Evolutionary conservation across 2,888 invertebrate species (phyloP), one percentile per base, ranked within the genome.

Genomic region (Podotricha telesiphe): DNA sequence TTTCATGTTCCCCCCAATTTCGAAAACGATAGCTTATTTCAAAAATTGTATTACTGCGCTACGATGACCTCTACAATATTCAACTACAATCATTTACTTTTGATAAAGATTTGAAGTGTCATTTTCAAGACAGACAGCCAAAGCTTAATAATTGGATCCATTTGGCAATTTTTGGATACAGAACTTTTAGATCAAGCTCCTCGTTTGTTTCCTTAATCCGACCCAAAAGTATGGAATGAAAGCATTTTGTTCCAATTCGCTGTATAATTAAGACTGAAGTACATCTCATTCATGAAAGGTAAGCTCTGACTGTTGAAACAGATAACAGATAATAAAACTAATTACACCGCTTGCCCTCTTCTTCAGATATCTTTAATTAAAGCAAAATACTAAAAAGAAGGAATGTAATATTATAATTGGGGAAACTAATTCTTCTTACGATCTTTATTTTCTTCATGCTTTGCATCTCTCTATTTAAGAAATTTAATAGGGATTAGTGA

Each of bases 291-390:
- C 10, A 19, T 62, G 5, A 17, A 62, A 50, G 48, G 48, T 37
- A 62, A 48, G 62, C 45, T 45, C 42, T 42, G 19, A 28, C 59
- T 50, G 20, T 8, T 13, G 62, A 15, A 50, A 48, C 1, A 19
- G 48, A 62, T 62, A 62, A 62, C 37, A 37, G n/a, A n/a, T n/a
- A 37, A 50, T 19, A 50, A 37, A 50, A 50, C 20, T 48, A 62
- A 62, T 62, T 50, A 62, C 37, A 19, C 1, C 6, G 42, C 20
- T 22, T 22, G 61, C 28, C 4, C 6, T 34, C 34, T 50, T 19
- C 17, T 19, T 8, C 2, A 48, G 62, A 19, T 34, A 37, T 15
- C 47, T 17, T 62, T 50, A 37, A 62, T 50, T 50, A 62, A 62
- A 62, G 34, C 48, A 48, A 45, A 61, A 47, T 61, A 48, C 48